Conservation (phyloP, 2,888 invertebrate genomes). For the Pseudeuparius sepicola region DNA sequence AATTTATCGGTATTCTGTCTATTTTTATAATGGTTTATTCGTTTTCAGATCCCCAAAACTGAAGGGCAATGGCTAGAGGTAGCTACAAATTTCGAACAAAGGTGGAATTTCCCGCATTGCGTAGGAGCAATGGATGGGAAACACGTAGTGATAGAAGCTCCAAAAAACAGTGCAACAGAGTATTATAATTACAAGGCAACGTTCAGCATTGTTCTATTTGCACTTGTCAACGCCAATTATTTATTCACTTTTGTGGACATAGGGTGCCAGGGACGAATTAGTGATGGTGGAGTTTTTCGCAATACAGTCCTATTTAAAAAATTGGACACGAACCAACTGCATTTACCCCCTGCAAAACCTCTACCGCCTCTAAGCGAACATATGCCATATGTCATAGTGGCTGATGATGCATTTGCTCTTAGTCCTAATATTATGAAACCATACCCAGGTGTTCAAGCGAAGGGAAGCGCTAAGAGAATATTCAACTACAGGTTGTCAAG, state of each 20-base stretch:
- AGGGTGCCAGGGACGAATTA: slow-evolving; percentile 21
- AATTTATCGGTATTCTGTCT: too few relatives aligned
- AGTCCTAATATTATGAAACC: slow-evolving; percentile 22
- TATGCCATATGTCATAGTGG: slow-evolving; percentile 17
- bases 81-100: neutral
- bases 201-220: slow-evolving; percentile 10
- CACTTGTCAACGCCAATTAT: slow-evolving; percentile 10
- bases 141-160: slow-evolving; percentile 4
- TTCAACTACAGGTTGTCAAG: slow-evolving; percentile 22
- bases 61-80: slow-evolving; percentile 5
- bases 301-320: slow-evolving; percentile 17
- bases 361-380: neutral
- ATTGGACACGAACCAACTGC: neutral
- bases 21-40: too few relatives aligned
- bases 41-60: slow-evolving; percentile 1
- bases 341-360: neutral
- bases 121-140: slow-evolving; percentile 6
- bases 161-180: slow-evolving; percentile 1
- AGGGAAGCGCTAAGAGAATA: slow-evolving; percentile 19
- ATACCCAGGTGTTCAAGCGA: slow-evolving; percentile 19
- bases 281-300: slow-evolving; percentile 23
- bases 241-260: slow-evolving; percentile 17
- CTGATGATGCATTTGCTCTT: slow-evolving; percentile 19
- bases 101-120: slow-evolving; percentile 8
- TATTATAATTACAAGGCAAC: slow-evolving; percentile 10